These are phyloP conservation scores for Atractosteus spatula DNA, from an alignment of 2,113 vertebrate species.

Conservation along the genomic window DNA sequence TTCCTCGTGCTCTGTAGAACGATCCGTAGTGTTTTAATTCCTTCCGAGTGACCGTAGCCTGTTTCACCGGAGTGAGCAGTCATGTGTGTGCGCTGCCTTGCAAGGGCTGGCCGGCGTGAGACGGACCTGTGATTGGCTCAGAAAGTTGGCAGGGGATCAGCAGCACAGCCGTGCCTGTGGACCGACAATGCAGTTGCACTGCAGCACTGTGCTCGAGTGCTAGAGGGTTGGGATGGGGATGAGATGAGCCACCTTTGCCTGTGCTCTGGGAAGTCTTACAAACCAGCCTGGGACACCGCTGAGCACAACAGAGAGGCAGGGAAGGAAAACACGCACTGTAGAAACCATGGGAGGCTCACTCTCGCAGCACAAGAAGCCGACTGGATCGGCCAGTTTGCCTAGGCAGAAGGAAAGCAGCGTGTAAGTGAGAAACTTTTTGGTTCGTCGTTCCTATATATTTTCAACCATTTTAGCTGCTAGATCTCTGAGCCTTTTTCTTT, in stretches of 20 bases:
- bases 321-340: neutral
- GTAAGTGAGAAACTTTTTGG: slow-evolving; percentile 1
- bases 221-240: neutral
- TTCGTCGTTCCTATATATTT: too few relatives aligned
- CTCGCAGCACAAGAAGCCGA: neutral
- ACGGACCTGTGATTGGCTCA: neutral
- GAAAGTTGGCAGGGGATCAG: neutral
- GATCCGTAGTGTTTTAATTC: neutral
- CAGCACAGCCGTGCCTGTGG: neutral
- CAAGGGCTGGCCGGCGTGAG: neutral
- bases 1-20: neutral
- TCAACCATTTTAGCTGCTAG: too few relatives aligned
- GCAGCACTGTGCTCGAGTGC: neutral
- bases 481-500: too few relatives aligned
- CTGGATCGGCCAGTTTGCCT: neutral
- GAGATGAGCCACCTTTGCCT: too few relatives aligned
- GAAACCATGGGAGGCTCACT: neutral
- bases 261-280: neutral
- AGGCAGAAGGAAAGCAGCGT: neutral
- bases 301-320: neutral
- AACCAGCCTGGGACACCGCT: neutral
- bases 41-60: neutral
- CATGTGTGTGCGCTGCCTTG: neutral
- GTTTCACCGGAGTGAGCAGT: neutral
- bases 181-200: neutral